Evolutionary conservation across 2,888 invertebrate species (phyloP).

Genomic region (Gryllus longicercus): DNA sequence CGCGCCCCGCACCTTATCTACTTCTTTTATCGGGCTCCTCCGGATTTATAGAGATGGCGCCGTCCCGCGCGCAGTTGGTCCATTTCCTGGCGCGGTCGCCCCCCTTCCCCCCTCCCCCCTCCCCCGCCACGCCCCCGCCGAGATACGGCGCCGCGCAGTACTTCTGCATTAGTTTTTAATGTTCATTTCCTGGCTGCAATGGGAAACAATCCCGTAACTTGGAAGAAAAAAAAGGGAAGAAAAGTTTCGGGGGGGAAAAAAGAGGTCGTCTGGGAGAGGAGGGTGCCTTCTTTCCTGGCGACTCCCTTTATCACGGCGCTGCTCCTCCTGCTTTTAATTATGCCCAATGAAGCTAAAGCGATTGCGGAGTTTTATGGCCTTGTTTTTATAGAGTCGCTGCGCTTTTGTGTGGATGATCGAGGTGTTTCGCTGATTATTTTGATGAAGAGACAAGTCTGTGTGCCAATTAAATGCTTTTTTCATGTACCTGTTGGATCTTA

Average conservation of each 20-base stretch:
- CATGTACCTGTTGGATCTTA: too few relatives aligned
- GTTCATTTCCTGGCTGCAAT: constrained; percentile 32
- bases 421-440: too few relatives aligned
- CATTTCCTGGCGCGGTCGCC: not conserved
- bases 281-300: constrained; percentile 3
- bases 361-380: constrained; percentile 6
- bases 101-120: not conserved
- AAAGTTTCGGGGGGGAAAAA: constrained; percentile 23
- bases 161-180: constrained; percentile 35
- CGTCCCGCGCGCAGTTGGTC: constrained; percentile 27
- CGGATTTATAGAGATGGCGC: constrained; percentile 33
- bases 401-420: not conserved
- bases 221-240: not conserved
- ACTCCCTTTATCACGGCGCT: not conserved
- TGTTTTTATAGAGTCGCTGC: not conserved
- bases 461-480: too few relatives aligned
- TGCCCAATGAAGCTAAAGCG: not conserved
- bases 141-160: constrained; percentile 20
- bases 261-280: not conserved
- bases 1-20: constrained; percentile 28
- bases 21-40: constrained; percentile 34
- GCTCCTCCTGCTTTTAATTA: not conserved
- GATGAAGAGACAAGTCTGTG: too few relatives aligned
- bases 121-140: not conserved
- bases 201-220: constrained; percentile 19